phyloP scores from a whole-genome alignment of 1,140 invertebrate species.

The Bombyx mandarina region DNA sequence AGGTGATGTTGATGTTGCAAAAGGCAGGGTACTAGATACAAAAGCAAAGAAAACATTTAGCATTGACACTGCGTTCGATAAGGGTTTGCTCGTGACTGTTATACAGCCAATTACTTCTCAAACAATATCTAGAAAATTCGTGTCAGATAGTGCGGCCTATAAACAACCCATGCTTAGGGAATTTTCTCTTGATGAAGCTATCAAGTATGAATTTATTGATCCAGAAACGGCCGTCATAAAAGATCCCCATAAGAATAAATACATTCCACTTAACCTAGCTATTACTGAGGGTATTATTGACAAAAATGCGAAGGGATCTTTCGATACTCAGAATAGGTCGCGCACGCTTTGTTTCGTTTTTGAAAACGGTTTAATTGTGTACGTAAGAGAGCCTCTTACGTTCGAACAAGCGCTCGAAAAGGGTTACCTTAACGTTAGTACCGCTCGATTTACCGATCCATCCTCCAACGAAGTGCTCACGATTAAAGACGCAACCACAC shows the following conservation, averaged over 20 bases:
- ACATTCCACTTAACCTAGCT: slow-evolving; percentile 79
- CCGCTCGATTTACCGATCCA: slow-evolving; percentile 84
- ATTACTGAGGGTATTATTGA: slow-evolving; percentile 82
- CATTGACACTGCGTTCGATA: slow-evolving; percentile 81
- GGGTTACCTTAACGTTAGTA: slow-evolving; percentile 78
- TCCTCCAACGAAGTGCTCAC: slow-evolving; percentile 78
- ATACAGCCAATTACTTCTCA: slow-evolving; percentile 79
- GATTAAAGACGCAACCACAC: slow-evolving; percentile 86
- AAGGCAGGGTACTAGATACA: slow-evolving; percentile 83
- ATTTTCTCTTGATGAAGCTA: slow-evolving; percentile 84
- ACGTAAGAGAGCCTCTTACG: slow-evolving; percentile 78
- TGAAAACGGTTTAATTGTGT: slow-evolving; percentile 80
- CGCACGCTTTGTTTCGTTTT: slow-evolving; percentile 80
- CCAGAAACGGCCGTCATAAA: slow-evolving; percentile 82
- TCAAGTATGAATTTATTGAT: slow-evolving; percentile 82
- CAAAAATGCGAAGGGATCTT: slow-evolving; percentile 72
- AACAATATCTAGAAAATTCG: slow-evolving; percentile 69
- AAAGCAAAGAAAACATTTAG: slow-evolving; percentile 81
- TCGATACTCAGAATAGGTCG: slow-evolving; percentile 77
- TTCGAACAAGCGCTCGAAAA: slow-evolving; percentile 85
- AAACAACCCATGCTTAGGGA: slow-evolving; percentile 74
- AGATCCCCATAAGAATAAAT: slow-evolving; percentile 82
- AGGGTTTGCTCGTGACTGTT: slow-evolving; percentile 80
- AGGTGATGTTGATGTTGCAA: slow-evolving; percentile 82
- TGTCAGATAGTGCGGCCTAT: slow-evolving; percentile 47